A percentile compares a stretch with the other conserved stretches of the same genome.
Evolutionary conservation across 2,113 vertebrate genomes (phyloP).

Genomic region (Lophochroa leadbeateri): DNA sequence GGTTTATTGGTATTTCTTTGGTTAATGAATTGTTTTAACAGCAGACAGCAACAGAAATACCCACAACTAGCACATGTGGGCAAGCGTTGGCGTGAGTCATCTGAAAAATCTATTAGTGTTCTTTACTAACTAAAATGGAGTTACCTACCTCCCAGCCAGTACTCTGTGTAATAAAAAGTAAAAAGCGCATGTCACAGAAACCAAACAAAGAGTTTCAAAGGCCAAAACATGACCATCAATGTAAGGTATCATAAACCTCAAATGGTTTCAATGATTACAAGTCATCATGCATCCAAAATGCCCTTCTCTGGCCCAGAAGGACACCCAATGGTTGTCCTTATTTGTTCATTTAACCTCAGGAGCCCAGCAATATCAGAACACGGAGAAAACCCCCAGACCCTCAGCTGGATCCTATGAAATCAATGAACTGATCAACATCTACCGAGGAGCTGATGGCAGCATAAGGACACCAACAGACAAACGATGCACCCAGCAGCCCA

Average conservation of each 20-base stretch:
- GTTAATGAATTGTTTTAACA: constrained; percentile 92
- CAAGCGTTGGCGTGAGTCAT: constrained; percentile 86
- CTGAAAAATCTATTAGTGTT: constrained; percentile 81
- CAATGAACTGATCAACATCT: not conserved
- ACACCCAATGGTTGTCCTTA: not conserved
- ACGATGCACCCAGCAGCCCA: not conserved
- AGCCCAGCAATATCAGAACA: not conserved
- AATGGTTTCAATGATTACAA: not conserved
- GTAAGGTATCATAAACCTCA: constrained; percentile 20
- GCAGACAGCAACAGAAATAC: constrained; percentile 89
- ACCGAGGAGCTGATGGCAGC: not conserved
- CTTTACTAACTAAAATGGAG: constrained; percentile 82
- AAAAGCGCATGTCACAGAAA: constrained; percentile 82
- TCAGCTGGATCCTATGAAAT: not conserved
- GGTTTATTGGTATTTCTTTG: constrained; percentile 79
- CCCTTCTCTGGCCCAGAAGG: not conserved
- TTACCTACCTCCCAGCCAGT: constrained; percentile 99
- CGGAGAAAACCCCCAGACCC: not conserved
- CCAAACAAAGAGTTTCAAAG: constrained; percentile 67
- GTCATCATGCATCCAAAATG: not conserved
- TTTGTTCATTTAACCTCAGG: not conserved
- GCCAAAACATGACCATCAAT: constrained; percentile 67
- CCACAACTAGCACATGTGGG: constrained; percentile 92
- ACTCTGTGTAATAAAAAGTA: constrained; percentile 97
- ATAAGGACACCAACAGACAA: not conserved